Conservation (phyloP, 2,888 invertebrate genomes). For the Ischnus inquisitorius region DNA sequence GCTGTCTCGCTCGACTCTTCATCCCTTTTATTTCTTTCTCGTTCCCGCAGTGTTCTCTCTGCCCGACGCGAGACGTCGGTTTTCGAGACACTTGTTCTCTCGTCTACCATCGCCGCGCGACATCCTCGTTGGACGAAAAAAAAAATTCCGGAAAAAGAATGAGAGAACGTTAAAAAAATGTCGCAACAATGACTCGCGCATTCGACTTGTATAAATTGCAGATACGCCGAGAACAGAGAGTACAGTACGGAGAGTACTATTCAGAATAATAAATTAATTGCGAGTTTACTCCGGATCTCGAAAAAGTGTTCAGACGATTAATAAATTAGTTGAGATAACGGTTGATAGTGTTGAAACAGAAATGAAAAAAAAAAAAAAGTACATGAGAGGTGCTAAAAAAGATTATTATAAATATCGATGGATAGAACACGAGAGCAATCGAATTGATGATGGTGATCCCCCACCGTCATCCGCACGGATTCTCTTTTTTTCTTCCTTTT, state of each 20-base stretch:
- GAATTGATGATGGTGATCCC: constrained; percentile 21
- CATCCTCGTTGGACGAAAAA: constrained; percentile 24
- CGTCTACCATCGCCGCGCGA: constrained; percentile 25
- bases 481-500: neutral
- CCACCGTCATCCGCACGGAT: neutral
- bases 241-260: neutral
- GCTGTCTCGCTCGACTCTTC: constrained; percentile 50
- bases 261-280: neutral
- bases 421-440: constrained; percentile 14
- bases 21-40: constrained; percentile 49
- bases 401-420: neutral
- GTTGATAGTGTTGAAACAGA: neutral
- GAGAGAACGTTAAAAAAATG: constrained; percentile 12
- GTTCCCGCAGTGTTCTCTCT: constrained; percentile 26
- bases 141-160: constrained; percentile 14
- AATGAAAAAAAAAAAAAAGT: neutral
- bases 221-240: no score
- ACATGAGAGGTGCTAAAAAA: neutral
- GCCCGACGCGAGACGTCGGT: constrained; percentile 51
- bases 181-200: neutral
- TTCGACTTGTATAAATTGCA: neutral
- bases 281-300: neutral
- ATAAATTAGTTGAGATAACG: neutral
- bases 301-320: neutral
- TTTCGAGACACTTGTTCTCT: constrained; percentile 56